These are phyloP conservation scores for Zenarchopterus dispar DNA, from an alignment of 2,797 vertebrate species.

Conservation along the genomic window DNA sequence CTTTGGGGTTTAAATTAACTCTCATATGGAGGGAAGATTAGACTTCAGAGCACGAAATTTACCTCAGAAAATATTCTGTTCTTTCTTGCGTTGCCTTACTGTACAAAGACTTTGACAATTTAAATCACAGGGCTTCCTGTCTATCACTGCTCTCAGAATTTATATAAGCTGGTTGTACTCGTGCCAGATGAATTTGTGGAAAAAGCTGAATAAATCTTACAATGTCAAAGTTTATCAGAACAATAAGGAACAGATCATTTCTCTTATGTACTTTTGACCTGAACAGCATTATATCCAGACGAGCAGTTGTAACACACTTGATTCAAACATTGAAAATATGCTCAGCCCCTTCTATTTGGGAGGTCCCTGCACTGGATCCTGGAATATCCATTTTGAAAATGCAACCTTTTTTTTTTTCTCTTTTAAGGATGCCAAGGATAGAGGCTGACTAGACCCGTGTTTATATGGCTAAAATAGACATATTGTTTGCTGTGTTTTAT, in stretches of 20 bases:
- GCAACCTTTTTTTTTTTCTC: not conserved
- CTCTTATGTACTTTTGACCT: not conserved
- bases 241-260: slow-evolving; percentile 8
- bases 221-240: slow-evolving; percentile 2
- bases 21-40: not conserved
- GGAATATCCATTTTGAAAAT: not conserved
- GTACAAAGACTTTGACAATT: not conserved
- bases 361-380: not conserved
- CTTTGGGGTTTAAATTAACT: not conserved
- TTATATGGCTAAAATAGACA: no score
- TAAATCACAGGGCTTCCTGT: slow-evolving; percentile 5
- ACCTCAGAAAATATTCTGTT: not conserved
- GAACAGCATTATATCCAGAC: not conserved
- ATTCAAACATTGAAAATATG: not conserved
- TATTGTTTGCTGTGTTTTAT: no score
- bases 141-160: slow-evolving; percentile 1
- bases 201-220: not conserved
- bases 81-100: not conserved
- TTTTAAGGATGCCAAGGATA: not conserved
- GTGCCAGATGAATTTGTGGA: not conserved
- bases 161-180: not conserved
- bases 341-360: not conserved
- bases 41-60: not conserved
- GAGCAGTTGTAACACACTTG: not conserved
- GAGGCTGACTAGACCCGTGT: not conserved